These are phyloP conservation scores for Numenius phaeopus DNA, from an alignment of 2,797 vertebrate genomes.

Conservation along the genomic window DNA sequence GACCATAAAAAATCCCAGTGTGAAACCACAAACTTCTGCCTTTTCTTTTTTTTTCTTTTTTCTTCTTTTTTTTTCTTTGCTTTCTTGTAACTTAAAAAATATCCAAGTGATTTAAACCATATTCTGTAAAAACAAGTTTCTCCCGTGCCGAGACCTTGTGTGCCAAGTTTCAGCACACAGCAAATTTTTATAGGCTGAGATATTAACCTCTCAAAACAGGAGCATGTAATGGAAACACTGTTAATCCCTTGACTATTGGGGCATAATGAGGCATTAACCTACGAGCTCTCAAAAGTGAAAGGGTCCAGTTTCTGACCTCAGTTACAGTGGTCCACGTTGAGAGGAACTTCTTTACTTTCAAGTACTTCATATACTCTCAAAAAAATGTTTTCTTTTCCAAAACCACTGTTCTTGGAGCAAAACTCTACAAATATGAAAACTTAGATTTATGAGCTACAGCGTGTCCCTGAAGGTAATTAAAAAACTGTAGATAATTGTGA, in stretches of 20 bases:
- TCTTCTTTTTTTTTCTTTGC: conserved; percentile 37
- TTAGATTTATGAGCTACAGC: conserved; percentile 39
- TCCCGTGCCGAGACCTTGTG: neutral
- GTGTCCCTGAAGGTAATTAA: conserved; percentile 24
- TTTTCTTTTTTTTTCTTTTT: conserved; percentile 52
- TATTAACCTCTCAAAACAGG: conserved; percentile 73
- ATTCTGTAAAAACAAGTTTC: conserved; percentile 73
- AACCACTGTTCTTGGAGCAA: neutral
- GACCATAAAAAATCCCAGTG: conserved; percentile 76
- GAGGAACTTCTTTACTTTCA: conserved; percentile 40
- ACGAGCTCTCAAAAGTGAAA: conserved; percentile 18
- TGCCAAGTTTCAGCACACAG: conserved; percentile 70
- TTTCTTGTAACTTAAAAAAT: conserved; percentile 70
- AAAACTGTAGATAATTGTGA: conserved; percentile 26
- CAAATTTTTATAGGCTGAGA: conserved; percentile 69
- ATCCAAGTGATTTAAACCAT: conserved; percentile 74
- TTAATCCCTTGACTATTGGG: conserved; percentile 38
- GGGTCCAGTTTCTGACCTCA: conserved; percentile 28
- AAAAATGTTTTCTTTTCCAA: conserved; percentile 34
- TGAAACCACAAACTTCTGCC: conserved; percentile 79
- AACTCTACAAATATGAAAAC: conserved; percentile 30
- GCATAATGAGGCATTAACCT: neutral
- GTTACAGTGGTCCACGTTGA: neutral
- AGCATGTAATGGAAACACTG: conserved; percentile 54
- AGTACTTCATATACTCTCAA: neutral